These are phyloP conservation scores for Aricia artaxerxes DNA, from an alignment of 2,888 invertebrate species.

Conservation along the genomic window DNA sequence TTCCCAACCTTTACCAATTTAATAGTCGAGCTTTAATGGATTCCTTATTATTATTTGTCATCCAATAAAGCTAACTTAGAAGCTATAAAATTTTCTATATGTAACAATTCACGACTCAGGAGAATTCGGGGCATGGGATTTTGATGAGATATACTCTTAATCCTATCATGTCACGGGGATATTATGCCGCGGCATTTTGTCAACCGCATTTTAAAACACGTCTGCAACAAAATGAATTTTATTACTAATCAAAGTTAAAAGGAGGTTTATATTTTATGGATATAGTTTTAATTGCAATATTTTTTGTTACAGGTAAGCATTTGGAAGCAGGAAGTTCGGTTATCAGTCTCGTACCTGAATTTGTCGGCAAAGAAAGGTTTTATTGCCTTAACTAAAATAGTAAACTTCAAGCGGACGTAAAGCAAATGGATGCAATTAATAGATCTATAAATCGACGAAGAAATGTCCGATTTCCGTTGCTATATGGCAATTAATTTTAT, in stretches of 20 bases:
- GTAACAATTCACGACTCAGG: not conserved
- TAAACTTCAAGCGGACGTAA: not conserved
- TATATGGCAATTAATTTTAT: constrained; percentile 2
- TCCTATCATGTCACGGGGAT: constrained; percentile 11
- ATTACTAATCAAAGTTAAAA: not conserved
- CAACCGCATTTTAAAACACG: not conserved
- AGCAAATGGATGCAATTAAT: constrained; percentile 13
- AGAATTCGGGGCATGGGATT: not conserved
- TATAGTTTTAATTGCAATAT: not conserved
- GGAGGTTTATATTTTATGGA: not conserved
- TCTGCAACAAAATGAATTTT: not conserved
- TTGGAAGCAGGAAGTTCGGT: not conserved
- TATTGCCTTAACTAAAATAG: not conserved
- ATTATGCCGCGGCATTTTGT: not conserved
- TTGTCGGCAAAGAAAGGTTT: constrained; percentile 6
- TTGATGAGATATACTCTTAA: constrained; percentile 7
- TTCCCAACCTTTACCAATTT: constrained; percentile 11
- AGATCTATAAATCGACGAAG: constrained; percentile 3
- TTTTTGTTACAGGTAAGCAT: constrained; percentile 25
- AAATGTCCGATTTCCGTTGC: constrained; percentile 7
- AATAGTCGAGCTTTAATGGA: constrained; percentile 3
- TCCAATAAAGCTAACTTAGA: not conserved
- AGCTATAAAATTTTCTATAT: not conserved
- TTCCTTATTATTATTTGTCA: not conserved
- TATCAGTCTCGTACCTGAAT: not conserved